Base-by-base conservation (phyloP, 2,797 vertebrate genomes). In the Catharus ustulatus region DNA sequence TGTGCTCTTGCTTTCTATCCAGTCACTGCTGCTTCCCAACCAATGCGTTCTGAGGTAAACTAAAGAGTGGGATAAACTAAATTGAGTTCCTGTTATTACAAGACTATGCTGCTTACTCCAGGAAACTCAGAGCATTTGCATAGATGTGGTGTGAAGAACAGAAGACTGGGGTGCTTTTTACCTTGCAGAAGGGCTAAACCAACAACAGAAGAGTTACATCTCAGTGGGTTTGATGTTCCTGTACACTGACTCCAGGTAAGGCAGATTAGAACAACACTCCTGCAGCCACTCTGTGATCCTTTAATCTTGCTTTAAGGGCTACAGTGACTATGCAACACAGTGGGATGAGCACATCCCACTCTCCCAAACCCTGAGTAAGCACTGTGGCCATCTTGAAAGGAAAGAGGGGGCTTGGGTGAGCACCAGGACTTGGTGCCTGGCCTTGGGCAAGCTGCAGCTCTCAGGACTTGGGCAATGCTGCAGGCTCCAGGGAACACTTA, bases 21-120 rank as follows among this genome's bases (percentile, higher is more conserved):
- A 63, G 18, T 48, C 42, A 26, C 48, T 11, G 6, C 54, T 55
- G 57, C 51, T 46, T 75, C 54, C 62, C 64, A 51, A 21, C 19
- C 36, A 78, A 22, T 0, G 0, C 0, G 3, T 13, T 68, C 24
- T 5, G 10, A 2, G 11, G 49, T 11, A 51, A 61, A 64, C 34
- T 36, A 9, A 29, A 48, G 24, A 90, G 38, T 42, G 57, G 49
- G 48, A 40, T 19, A 77, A 55, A 67, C 24, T 15, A 64, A 34
- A 84, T 0, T 7, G 32, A 87, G n/a, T 1, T 42, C 18, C 36
- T 15, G 1, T 15, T 90, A 45, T 62, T 64, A 9, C 16, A n/a
- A 76, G 40, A 51, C 48, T n/a, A 6, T 0, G 4, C 22, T 69
- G 45, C 59, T 87, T 73, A 80, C 17, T 80, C 22, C 26, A 92